Evolutionary conservation across 2,113 vertebrate species (phyloP).

Genomic region (Mirounga angustirostris): DNA sequence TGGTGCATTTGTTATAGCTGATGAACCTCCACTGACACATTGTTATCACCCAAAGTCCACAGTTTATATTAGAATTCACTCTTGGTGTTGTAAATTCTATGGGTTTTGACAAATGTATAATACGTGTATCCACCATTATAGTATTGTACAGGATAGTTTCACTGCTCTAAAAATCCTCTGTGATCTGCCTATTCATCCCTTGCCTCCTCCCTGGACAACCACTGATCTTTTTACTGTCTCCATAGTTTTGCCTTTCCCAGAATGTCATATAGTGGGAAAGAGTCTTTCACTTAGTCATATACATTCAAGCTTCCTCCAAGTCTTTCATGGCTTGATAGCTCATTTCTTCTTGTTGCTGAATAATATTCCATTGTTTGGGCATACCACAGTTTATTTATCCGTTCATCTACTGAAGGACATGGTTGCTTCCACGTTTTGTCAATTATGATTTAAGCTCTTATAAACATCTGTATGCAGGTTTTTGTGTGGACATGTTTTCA

Average conservation of each 20-base stretch:
- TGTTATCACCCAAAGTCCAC: neutral
- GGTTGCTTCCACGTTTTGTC: neutral
- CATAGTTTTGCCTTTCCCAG: neutral
- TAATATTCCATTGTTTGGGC: neutral
- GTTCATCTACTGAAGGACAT: neutral
- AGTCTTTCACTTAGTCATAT: neutral
- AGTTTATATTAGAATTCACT: neutral
- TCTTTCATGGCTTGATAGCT: neutral
- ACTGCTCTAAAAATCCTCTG: slow-evolving; percentile 6
- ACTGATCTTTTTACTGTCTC: neutral
- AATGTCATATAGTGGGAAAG: neutral
- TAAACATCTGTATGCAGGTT: neutral
- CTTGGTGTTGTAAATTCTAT: neutral
- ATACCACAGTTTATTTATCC: neutral
- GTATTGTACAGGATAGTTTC: neutral
- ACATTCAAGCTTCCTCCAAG: neutral
- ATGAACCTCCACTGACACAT: neutral
- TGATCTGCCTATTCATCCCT: neutral
- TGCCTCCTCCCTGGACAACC: neutral
- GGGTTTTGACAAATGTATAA: neutral
- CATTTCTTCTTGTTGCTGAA: neutral
- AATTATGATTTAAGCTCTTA: neutral
- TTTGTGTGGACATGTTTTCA: neutral
- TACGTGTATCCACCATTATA: neutral
- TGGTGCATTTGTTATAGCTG: neutral